phyloP scores from a whole-genome alignment of 1,140 invertebrate genomes.

The Zaprionus kolodkinae region DNA sequence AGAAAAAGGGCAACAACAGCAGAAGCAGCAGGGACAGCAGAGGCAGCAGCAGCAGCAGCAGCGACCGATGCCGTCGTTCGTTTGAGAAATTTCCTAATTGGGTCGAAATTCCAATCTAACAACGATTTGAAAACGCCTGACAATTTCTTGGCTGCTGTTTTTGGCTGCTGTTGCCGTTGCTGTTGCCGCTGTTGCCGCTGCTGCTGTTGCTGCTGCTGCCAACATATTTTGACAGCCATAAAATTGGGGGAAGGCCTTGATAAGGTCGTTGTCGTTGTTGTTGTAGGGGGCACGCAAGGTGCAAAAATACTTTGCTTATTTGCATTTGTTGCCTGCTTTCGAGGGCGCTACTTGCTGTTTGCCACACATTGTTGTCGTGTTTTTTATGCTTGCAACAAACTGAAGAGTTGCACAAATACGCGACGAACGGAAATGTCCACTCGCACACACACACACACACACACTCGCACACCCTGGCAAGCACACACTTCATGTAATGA shows the following conservation, averaged over 20 bases:
- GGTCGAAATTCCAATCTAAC: slow-evolving; percentile 80
- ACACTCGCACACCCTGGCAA: background rate
- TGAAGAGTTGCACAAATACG: slow-evolving; percentile 60
- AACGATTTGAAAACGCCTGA: slow-evolving; percentile 61
- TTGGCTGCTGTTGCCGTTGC: slow-evolving; percentile 9
- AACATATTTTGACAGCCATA: slow-evolving; percentile 35
- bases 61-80: slow-evolving; percentile 19
- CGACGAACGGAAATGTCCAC: slow-evolving; percentile 48
- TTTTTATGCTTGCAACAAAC: background rate
- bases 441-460: slow-evolving; percentile 15
- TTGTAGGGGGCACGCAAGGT: slow-evolving; percentile 17
- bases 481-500: slow-evolving; percentile 53
- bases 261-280: slow-evolving; percentile 21
- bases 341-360: background rate
- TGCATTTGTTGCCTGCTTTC: slow-evolving; percentile 42
- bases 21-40: slow-evolving; percentile 12
- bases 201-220: slow-evolving; percentile 8
- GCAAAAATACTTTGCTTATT: slow-evolving; percentile 5
- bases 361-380: slow-evolving; percentile 14
- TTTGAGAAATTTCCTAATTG: slow-evolving; percentile 77
- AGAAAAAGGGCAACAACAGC: slow-evolving; percentile 4
- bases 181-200: slow-evolving; percentile 7
- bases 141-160: slow-evolving; percentile 43
- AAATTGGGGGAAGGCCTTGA: slow-evolving; percentile 35
- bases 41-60: background rate